phyloP scores from a whole-genome alignment of 2,888 invertebrate genomes.

The Tenthredo amoena region DNA sequence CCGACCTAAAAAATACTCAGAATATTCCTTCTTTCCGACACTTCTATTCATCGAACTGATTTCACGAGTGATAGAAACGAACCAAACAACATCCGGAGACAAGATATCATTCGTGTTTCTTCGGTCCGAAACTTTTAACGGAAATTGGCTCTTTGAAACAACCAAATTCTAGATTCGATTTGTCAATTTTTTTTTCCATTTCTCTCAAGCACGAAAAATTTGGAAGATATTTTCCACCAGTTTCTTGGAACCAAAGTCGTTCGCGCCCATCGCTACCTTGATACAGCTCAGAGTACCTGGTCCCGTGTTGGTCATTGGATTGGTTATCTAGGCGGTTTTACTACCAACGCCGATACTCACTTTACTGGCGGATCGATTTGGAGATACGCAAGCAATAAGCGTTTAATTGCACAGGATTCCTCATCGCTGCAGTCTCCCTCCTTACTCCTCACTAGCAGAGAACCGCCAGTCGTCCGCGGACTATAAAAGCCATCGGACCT shows the following conservation, averaged over 20 bases:
- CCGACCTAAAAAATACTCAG: constrained; percentile 68
- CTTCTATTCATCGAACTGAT: constrained; percentile 20
- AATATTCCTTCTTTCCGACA: constrained; percentile 61
- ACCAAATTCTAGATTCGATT: neutral
- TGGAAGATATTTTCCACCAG: neutral
- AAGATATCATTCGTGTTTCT: neutral
- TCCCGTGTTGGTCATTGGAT: constrained; percentile 57
- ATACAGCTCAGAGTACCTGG: constrained; percentile 38
- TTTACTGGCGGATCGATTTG: constrained; percentile 77
- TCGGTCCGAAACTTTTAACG: neutral
- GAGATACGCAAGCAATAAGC: constrained; percentile 78
- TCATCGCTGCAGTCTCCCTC: constrained; percentile 72
- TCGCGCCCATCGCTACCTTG: constrained; percentile 56
- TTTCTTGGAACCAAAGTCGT: constrained; percentile 18
- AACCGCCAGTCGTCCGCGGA: constrained; percentile 70
- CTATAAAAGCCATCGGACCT: constrained; percentile 78
- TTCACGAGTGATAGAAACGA: constrained; percentile 21
- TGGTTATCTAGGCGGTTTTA: constrained; percentile 75
- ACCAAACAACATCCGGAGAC: neutral
- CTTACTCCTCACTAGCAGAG: constrained; percentile 53
- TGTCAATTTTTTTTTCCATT: neutral
- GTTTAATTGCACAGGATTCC: constrained; percentile 78
- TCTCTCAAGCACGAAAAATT: neutral
- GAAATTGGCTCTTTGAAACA: neutral
- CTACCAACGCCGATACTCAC: constrained; percentile 75